These are phyloP conservation scores for Megastigmus dorsalis DNA, from an alignment of 2,888 invertebrate genomes.

Conservation along the genomic window DNA sequence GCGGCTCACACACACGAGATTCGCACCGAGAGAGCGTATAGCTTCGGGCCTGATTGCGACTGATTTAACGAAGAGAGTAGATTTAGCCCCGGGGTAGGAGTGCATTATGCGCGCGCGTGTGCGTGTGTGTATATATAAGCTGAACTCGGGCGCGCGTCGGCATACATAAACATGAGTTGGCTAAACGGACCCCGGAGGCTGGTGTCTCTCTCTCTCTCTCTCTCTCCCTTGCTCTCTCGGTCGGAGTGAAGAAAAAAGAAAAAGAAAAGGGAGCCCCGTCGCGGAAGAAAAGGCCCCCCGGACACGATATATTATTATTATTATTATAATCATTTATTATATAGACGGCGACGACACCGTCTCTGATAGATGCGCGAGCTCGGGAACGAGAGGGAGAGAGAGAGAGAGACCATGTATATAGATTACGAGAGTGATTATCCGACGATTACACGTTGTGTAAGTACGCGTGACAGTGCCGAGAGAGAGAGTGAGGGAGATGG, in stretches of 20 bases:
- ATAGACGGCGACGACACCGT: not conserved
- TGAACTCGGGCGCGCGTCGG: too few species aligned
- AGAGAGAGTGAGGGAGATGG: conserved; percentile 24
- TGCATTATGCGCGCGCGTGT: conserved; percentile 13
- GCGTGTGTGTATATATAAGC: not conserved
- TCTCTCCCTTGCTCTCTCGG: too few species aligned
- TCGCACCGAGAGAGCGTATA: too few species aligned
- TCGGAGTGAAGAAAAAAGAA: not conserved
- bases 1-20: too few species aligned
- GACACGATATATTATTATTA: too few species aligned
- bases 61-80: conserved; percentile 31
- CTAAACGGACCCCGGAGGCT: conserved; percentile 28
- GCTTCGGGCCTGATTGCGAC: conserved; percentile 46
- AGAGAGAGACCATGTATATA: not conserved
- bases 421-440: conserved; percentile 62
- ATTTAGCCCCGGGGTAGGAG: conserved; percentile 8
- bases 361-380: too few species aligned
- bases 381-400: not conserved
- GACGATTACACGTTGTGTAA: conserved; percentile 68
- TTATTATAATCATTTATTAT: conserved; percentile 25
- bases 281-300: conserved; percentile 12
- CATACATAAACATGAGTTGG: conserved; percentile 51
- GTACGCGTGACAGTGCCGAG: conserved; percentile 64
- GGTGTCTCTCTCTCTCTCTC: too few species aligned
- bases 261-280: not conserved